Evolutionary conservation across 2,113 vertebrate genomes (phyloP), one percentile per base, ranked within the genome.

Genomic region (Lethenteron reissneri): DNA sequence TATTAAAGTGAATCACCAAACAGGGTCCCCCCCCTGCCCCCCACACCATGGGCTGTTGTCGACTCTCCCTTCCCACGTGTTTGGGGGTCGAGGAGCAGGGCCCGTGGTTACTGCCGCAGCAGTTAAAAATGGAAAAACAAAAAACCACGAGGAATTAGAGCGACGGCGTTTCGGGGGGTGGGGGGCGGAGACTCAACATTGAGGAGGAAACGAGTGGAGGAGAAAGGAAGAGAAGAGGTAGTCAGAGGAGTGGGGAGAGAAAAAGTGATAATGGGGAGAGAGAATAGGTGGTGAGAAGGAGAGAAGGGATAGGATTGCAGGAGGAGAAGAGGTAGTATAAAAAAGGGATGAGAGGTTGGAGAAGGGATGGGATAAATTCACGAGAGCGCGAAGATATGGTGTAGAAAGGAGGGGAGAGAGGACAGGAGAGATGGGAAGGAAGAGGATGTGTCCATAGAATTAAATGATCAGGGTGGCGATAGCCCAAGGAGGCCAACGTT

Each of bases 291-390:
- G 60, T 19, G 60, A 64, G 3, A 17, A 64, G 60, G 60, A 19
- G 14, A 64, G 14, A 25, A 68, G 2, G 10, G 64, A 25, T 15
- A 15, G 4, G 60, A 19, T 64, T n/a, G 2, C 9, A 25, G 8
- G 11, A 68, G 64, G 64, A 25, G 64, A 68, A 2, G 64, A 68
- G 8, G 64, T n/a, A 9, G 64, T 10, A 68, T n/a, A 11, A 25
- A 68, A 21, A 68, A 25, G 64, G 60, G 60, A 64, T 64, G 60
- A 64, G 60, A 17, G 60, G 60, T 64, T 64, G 60, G 60, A 17
- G 60, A 64, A 64, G 60, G 60, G 60, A 64, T 19, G 60, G 14
- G 3, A 64, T 14, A 19, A 19, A 64, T 64, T 10, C 10, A 68
- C 9, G 10, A 9, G 2, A 17, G 60, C 1, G 17, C 17, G 8